Base-by-base conservation (phyloP, 2,888 invertebrate species). In the Epinotia bilunana region DNA sequence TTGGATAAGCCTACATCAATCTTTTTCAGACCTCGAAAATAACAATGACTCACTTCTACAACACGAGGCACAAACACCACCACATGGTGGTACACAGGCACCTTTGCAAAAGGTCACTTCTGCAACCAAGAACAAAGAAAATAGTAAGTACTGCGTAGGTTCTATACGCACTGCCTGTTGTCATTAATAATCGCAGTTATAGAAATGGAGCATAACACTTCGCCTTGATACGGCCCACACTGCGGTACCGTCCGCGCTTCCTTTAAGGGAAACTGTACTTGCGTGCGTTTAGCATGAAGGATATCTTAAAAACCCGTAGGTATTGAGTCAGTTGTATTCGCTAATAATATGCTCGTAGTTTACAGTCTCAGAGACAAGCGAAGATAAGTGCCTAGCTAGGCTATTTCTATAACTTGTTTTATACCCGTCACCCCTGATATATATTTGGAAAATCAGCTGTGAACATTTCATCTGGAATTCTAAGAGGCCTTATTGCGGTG, bases 251-350 rank as follows among this genome's bases (percentile, higher is more conserved):
- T 57, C n/a, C 46, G 68, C n/a, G n/a, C 58, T 70, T 70, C 74
- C 63, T 74, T 70, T 74, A 74, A 63, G 67, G 73, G 67, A 67
- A 73, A 61, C 69, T 46, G 62, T 63, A 74, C 58, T 33, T 63
- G 20, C 55, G 23, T 69, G n/a, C 57, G 67, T 62, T 43, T 68
- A 33, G 53, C 63, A 20, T 33, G 33, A 33, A 61, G 23, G 13
- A 58, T 58, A 58, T 3, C 13, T 23, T 58, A 57, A 12, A 20
- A 20, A n/a, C 23, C 23, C 23, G 23, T 5, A 20, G n/a, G 53
- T 53, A 53, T n/a, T 53, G 53, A 53, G 53, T 53, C n/a, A 53
- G 53, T 53, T n/a, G 53, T n/a, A 53, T 53, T n/a, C 6, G n/a
- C n/a, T 53, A 53, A n/a, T 53, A 53, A n/a, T 4, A n/a, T 53